phyloP scores from a whole-genome alignment of 2,888 invertebrate species.

The Hypsopygia costalis region DNA sequence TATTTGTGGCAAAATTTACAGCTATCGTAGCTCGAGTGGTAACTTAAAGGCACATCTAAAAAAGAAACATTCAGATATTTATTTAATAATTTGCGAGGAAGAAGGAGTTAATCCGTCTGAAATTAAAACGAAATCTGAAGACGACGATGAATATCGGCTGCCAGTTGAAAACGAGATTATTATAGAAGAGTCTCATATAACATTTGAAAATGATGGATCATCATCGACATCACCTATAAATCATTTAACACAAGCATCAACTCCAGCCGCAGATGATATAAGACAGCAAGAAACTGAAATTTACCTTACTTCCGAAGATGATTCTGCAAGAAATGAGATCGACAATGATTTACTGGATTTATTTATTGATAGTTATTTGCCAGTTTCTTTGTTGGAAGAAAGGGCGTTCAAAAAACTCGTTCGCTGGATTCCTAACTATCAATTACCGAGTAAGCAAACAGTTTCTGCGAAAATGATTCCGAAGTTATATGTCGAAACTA shows the following conservation, averaged over 20 bases:
- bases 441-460: slow-evolving; percentile 17
- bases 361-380: slow-evolving; percentile 18
- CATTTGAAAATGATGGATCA: no score
- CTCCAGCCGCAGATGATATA: background rate
- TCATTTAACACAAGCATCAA: background rate
- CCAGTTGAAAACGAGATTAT: no score
- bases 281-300: background rate
- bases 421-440: slow-evolving; percentile 20
- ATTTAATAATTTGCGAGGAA: no score
- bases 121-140: no score
- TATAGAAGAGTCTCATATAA: no score
- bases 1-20: background rate
- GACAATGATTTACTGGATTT: slow-evolving; percentile 15
- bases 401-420: slow-evolving; percentile 16
- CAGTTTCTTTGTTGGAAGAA: slow-evolving; percentile 19
- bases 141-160: no score
- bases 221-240: background rate
- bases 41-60: slow-evolving; percentile 2
- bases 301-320: background rate
- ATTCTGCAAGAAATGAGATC: slow-evolving; percentile 6
- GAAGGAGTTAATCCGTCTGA: no score
- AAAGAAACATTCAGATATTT: background rate
- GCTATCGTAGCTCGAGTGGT: background rate
- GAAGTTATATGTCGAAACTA: background rate
- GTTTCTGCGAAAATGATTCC: slow-evolving; percentile 11